Percentiles rank a stretch among this genome's conserved stretches.
These are phyloP conservation scores for Sorex araneus DNA, from an alignment of 2,113 vertebrate species.

Conservation along the genomic window DNA sequence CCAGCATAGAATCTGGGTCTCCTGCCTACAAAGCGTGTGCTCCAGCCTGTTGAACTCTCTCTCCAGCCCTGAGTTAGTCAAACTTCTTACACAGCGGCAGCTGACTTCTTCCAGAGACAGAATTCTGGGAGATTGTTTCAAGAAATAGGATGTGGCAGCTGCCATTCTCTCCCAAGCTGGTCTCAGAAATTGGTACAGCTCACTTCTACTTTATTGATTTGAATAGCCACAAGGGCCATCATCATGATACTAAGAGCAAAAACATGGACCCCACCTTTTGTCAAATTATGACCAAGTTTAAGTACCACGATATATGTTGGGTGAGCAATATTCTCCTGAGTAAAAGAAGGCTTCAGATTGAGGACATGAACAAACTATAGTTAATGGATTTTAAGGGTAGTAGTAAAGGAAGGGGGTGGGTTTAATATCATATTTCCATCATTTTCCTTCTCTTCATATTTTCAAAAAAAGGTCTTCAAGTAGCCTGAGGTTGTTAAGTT, in stretches of 20 bases:
- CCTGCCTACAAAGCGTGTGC: too few relatives aligned
- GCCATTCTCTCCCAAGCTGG: not conserved
- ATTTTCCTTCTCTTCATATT: not conserved
- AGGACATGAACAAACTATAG: not conserved
- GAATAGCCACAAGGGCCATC: not conserved
- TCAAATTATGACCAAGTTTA: not conserved
- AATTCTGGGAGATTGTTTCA: not conserved
- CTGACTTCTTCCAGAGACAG: not conserved
- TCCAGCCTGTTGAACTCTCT: too few relatives aligned
- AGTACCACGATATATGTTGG: not conserved
- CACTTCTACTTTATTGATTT: not conserved
- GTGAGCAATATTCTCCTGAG: not conserved
- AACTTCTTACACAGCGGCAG: not conserved
- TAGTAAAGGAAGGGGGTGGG: not conserved
- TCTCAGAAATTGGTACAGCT: not conserved
- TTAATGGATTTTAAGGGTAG: not conserved
- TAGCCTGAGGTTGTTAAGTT: not conserved
- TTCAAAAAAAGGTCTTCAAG: conserved; percentile 36
- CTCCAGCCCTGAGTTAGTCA: not conserved
- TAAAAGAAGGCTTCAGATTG: not conserved
- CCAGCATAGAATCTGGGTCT: too few relatives aligned
- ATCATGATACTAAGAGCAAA: not conserved
- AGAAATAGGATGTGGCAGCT: not conserved
- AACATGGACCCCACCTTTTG: not conserved
- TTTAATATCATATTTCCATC: not conserved